Percentiles rank a stretch among this genome's conserved stretches.
These are phyloP conservation scores for Tapirus indicus DNA, from an alignment of 2,797 vertebrate species.

Conservation along the genomic window DNA sequence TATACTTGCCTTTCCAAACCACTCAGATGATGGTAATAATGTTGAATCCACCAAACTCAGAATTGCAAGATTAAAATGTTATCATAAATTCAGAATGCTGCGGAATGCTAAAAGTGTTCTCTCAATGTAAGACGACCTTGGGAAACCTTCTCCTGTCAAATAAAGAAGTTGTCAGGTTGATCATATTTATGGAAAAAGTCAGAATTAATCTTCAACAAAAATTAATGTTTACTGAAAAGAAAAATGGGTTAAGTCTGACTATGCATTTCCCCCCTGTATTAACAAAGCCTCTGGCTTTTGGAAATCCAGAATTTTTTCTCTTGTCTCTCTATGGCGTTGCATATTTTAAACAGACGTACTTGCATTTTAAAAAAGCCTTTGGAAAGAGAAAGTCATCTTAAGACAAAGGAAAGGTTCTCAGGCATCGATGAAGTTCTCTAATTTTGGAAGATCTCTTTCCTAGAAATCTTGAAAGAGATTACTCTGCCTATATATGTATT, in stretches of 20 bases:
- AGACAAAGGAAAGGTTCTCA: conserved; percentile 2
- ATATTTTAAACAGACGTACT: not conserved
- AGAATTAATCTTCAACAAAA: not conserved
- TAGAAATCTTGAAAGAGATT: not conserved
- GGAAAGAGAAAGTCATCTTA: not conserved
- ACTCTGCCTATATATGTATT: not conserved
- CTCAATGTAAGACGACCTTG: not conserved
- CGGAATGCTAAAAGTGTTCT: not conserved
- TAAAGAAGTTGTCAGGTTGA: not conserved
- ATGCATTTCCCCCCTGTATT: not conserved
- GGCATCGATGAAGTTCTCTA: not conserved
- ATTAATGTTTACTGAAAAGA: not conserved
- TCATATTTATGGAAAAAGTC: not conserved
- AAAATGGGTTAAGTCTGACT: not conserved
- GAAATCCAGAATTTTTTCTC: not conserved
- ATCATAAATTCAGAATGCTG: not conserved
- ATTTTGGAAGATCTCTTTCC: not conserved
- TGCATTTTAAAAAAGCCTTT: conserved; percentile 30
- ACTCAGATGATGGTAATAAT: not conserved
- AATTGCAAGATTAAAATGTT: not conserved
- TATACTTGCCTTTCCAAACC: not conserved
- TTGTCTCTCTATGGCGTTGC: not conserved
- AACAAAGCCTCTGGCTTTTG: not conserved
- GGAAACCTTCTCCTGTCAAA: not conserved
- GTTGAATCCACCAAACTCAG: not conserved